These are phyloP conservation scores for Platyura marginata DNA, from an alignment of 1,140 invertebrate species.

Conservation along the genomic window DNA sequence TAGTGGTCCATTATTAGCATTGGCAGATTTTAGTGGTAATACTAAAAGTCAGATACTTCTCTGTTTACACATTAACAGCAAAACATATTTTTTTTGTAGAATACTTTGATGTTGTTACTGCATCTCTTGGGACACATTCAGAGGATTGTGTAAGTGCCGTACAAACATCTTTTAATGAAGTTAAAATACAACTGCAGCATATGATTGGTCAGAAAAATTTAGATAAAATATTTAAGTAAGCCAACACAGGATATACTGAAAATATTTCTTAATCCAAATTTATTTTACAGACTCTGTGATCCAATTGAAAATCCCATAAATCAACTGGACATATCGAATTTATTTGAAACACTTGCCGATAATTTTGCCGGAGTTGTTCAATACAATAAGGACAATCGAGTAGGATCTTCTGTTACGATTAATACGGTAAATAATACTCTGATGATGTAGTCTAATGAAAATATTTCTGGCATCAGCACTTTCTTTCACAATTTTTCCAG, in stretches of 20 bases:
- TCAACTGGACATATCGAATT: constrained; percentile 55
- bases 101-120: constrained; percentile 54
- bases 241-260: not conserved
- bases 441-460: not conserved
- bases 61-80: too few relatives aligned
- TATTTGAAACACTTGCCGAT: constrained; percentile 61
- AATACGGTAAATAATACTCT: not conserved
- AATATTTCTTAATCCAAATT: constrained; percentile 6
- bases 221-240: constrained; percentile 48
- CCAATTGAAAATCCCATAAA: constrained; percentile 44
- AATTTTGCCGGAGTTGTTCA: constrained; percentile 80
- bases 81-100: constrained; percentile 38
- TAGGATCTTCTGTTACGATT: constrained; percentile 17
- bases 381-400: constrained; percentile 86
- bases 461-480: too few relatives aligned
- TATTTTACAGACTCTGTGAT: constrained; percentile 49
- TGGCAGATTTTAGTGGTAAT: constrained; percentile 63
- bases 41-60: too few relatives aligned
- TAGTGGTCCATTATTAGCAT: constrained; percentile 68
- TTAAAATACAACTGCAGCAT: constrained; percentile 41
- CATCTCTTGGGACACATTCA: constrained; percentile 39
- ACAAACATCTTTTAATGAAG: constrained; percentile 38
- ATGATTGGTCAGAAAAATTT: constrained; percentile 37
- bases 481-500: too few relatives aligned
- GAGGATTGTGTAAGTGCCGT: constrained; percentile 42